Percentiles rank a stretch among this genome's conserved stretches.
These are phyloP conservation scores for Scaptomyza montana DNA, from an alignment of 1,140 invertebrate species.

Conservation along the genomic window DNA sequence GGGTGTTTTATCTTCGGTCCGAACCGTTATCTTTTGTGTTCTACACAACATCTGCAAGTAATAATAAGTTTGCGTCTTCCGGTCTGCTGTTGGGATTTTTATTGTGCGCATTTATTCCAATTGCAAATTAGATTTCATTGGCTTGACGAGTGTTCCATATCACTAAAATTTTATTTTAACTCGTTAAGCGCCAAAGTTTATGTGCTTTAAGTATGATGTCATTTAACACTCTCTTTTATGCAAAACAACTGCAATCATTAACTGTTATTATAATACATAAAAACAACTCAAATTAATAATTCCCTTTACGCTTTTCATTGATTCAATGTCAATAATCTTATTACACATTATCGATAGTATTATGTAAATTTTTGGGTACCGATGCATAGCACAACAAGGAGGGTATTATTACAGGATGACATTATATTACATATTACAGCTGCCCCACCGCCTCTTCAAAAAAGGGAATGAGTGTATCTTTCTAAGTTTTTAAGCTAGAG, in stretches of 20 bases:
- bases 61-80: constrained; percentile 40
- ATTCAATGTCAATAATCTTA: too few species aligned
- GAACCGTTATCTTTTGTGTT: background rate
- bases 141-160: constrained; percentile 18
- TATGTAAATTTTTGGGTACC: too few species aligned
- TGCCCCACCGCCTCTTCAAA: too few species aligned
- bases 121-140: constrained; percentile 40
- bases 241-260: too few species aligned
- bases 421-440: background rate
- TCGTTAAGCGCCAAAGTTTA: constrained; percentile 12
- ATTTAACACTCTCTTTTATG: background rate
- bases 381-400: too few species aligned
- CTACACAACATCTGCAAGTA: constrained; percentile 31
- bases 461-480: too few species aligned
- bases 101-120: constrained; percentile 40
- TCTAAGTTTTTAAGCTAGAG: too few species aligned
- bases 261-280: too few species aligned
- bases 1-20: background rate
- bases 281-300: too few species aligned
- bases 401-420: too few species aligned
- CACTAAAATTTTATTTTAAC: constrained; percentile 40
- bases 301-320: too few species aligned
- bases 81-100: constrained; percentile 30
- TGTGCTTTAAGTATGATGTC: constrained; percentile 27
- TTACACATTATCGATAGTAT: too few species aligned